phyloP scores from a whole-genome alignment of 2,888 invertebrate genomes.

The Nasonia oneida region DNA sequence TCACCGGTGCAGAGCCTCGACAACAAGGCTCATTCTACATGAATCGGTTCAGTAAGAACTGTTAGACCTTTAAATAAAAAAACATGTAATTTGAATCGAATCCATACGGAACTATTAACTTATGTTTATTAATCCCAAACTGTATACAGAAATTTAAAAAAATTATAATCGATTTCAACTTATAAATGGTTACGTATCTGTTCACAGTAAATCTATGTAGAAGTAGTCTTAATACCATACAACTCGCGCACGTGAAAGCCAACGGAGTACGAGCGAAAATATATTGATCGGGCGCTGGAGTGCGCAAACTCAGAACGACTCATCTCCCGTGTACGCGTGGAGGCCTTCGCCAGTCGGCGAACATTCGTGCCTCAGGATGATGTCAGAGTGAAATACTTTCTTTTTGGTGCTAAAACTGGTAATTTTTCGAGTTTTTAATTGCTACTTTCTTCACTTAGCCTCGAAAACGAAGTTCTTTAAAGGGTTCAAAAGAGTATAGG shows the following conservation, averaged over 20 bases:
- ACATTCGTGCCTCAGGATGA: slow-evolving; percentile 32
- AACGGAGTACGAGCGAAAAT: background rate
- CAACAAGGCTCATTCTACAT: background rate
- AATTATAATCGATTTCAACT: background rate
- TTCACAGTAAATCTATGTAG: background rate
- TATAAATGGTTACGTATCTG: background rate
- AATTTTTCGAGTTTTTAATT: slow-evolving; percentile 6
- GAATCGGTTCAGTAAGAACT: background rate
- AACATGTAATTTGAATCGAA: background rate
- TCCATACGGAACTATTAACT: background rate
- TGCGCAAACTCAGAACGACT: slow-evolving; percentile 55
- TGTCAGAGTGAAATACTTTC: background rate
- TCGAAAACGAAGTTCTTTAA: background rate
- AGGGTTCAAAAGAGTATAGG: background rate
- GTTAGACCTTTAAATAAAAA: background rate
- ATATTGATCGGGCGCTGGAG: slow-evolving; percentile 56
- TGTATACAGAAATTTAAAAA: background rate
- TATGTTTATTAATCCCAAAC: background rate
- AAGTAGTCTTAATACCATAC: background rate
- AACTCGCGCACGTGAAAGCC: background rate
- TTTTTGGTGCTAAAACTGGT: slow-evolving; percentile 29
- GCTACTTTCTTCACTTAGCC: background rate
- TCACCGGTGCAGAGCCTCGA: background rate
- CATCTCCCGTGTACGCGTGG: slow-evolving; percentile 5
- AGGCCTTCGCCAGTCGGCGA: slow-evolving; percentile 38